Conservation (phyloP, 2,797 vertebrate genomes). For the Eupleurogrammus muticus region DNA sequence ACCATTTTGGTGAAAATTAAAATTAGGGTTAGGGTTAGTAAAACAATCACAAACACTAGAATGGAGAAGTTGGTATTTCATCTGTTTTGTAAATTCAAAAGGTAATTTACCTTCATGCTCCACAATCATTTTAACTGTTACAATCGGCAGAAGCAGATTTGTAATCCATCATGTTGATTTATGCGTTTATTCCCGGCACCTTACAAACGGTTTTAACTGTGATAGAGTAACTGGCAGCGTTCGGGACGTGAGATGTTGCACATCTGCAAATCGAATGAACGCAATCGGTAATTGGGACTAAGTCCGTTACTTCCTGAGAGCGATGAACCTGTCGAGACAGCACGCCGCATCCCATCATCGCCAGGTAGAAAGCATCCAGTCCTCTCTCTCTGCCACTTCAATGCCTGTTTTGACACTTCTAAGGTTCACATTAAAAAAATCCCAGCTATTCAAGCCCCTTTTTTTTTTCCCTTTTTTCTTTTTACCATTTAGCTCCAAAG, state of each 20-base stretch:
- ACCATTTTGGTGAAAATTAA: constrained; percentile 5
- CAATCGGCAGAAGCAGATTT: background rate
- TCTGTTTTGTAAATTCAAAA: background rate
- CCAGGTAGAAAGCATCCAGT: background rate
- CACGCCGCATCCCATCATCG: background rate
- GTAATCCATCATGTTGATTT: background rate
- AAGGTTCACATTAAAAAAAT: constrained; percentile 59
- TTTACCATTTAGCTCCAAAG: constrained; percentile 52
- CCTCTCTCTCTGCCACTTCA: background rate
- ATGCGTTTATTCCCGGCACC: background rate
- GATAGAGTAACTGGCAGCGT: constrained; percentile 1
- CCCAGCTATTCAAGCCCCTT: constrained; percentile 48
- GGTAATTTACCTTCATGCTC: constrained; percentile 20
- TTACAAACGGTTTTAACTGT: background rate
- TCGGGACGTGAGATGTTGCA: background rate
- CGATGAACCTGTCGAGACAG: background rate
- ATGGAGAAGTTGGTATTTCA: constrained; percentile 15
- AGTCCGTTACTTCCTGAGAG: constrained; percentile 5
- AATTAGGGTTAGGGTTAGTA: too few relatives aligned
- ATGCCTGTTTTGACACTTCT: background rate
- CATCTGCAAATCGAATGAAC: background rate
- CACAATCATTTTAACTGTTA: constrained; percentile 26
- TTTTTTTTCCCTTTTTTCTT: constrained; percentile 29
- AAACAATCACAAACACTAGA: too few relatives aligned
- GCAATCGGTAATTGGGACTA: background rate